A percentile compares a stretch with the other conserved stretches of the same genome.
Conservation (phyloP, 1,140 invertebrate genomes). For the Bombus confusus region DNA sequence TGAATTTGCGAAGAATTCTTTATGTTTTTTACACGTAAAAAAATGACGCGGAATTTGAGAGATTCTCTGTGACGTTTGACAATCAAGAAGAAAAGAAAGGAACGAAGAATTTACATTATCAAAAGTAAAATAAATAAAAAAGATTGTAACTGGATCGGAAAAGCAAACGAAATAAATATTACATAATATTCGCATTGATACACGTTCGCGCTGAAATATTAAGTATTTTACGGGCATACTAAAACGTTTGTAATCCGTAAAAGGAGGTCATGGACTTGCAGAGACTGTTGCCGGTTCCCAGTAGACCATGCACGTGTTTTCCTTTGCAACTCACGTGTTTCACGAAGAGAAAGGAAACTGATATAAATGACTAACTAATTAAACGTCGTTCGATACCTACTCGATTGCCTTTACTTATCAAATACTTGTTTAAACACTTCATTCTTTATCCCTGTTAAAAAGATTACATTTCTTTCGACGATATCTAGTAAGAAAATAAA, state of each 20-base stretch:
- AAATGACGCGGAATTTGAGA: too few relatives aligned
- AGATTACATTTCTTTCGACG: not conserved
- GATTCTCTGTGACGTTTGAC: not conserved
- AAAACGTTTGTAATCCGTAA: conserved; percentile 16
- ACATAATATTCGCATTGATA: too few relatives aligned
- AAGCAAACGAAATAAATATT: too few relatives aligned
- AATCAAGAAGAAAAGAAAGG: not conserved
- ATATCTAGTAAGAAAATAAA: not conserved
- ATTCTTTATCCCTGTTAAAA: too few relatives aligned
- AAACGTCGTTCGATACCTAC: not conserved
- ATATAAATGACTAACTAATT: conserved; percentile 28
- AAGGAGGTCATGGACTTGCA: conserved; percentile 49
- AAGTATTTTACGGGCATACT: too few relatives aligned
- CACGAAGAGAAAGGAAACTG: conserved; percentile 37
- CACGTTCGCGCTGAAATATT: too few relatives aligned
- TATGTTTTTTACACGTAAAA: not conserved
- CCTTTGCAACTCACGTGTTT: conserved; percentile 40
- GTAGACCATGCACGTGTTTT: conserved; percentile 48
- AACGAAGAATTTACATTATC: not conserved
- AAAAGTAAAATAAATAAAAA: not conserved
- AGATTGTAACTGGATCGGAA: too few relatives aligned
- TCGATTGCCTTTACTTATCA: not conserved
- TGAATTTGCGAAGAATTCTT: not conserved
- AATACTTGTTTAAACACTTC: not conserved
- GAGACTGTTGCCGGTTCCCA: conserved; percentile 23